These are phyloP conservation scores for Aldrovandia affinis DNA, from an alignment of 2,797 vertebrate species.

Conservation along the genomic window DNA sequence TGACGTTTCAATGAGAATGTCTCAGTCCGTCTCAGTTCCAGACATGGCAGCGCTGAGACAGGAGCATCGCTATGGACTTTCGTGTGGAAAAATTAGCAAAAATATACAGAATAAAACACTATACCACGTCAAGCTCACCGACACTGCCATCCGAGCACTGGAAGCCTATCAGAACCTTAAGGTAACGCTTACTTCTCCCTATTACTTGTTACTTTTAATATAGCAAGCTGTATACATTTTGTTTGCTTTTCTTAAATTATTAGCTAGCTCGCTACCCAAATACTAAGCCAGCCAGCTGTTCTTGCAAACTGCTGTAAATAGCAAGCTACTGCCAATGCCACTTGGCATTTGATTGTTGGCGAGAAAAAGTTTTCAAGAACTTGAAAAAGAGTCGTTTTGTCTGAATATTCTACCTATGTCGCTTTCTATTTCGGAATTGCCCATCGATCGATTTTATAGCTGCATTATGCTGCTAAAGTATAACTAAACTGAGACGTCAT, in stretches of 20 bases:
- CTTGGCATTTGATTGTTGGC: neutral
- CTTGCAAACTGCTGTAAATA: neutral
- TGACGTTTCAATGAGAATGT: slow-evolving; percentile 76
- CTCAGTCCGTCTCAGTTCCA: slow-evolving; percentile 71
- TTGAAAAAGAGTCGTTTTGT: neutral
- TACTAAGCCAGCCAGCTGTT: neutral
- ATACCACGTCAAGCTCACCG: slow-evolving; percentile 81
- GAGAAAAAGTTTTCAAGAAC: neutral
- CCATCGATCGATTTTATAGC: neutral
- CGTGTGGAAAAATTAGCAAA: slow-evolving; percentile 74
- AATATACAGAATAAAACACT: slow-evolving; percentile 74
- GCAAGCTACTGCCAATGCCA: neutral
- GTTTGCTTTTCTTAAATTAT: slow-evolving; percentile 4
- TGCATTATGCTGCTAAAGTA: neutral
- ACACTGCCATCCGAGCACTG: slow-evolving; percentile 81
- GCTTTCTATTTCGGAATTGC: neutral
- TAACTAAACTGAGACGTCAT: neutral
- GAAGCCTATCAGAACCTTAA: slow-evolving; percentile 78
- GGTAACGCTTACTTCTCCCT: slow-evolving; percentile 62
- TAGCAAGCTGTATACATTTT: neutral
- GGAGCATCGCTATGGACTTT: slow-evolving; percentile 79
- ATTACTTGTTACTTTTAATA: slow-evolving; percentile 1
- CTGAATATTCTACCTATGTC: neutral
- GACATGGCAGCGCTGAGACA: slow-evolving; percentile 79
- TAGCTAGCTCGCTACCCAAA: neutral